These are phyloP conservation scores for Tetrapedia diversipes DNA, from an alignment of 2,888 invertebrate genomes.

Conservation along the genomic window DNA sequence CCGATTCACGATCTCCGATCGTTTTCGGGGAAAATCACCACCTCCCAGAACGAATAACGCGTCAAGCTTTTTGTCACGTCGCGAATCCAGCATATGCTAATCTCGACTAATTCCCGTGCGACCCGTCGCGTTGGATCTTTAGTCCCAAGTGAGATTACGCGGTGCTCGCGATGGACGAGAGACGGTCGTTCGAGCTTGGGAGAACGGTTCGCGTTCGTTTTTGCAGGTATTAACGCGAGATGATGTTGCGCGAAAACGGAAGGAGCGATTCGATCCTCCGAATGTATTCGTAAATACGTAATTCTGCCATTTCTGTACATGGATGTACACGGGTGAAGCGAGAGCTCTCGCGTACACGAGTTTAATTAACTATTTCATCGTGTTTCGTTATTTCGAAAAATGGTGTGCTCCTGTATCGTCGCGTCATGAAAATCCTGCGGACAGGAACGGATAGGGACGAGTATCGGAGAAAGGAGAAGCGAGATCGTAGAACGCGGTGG, in stretches of 20 bases:
- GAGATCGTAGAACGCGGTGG: not conserved
- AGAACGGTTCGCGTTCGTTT: constrained; percentile 7
- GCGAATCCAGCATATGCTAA: constrained; percentile 22
- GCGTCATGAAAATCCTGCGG: not conserved
- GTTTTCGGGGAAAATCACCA: too few relatives aligned
- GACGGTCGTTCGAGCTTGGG: not conserved
- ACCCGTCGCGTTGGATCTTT: constrained; percentile 4
- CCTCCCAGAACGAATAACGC: too few relatives aligned
- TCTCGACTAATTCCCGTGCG: constrained; percentile 22
- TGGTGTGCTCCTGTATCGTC: not conserved
- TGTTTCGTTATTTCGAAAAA: not conserved
- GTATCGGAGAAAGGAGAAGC: not conserved
- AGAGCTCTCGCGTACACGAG: too few relatives aligned
- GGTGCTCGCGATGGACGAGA: not conserved
- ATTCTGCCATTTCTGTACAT: too few relatives aligned
- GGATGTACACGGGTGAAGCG: too few relatives aligned
- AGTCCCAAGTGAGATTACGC: constrained; percentile 15
- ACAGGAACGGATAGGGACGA: too few relatives aligned
- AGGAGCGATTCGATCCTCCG: not conserved
- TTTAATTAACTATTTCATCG: too few relatives aligned
- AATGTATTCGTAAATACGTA: not conserved
- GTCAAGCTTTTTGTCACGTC: constrained; percentile 22
- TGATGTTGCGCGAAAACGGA: not conserved
- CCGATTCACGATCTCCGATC: too few relatives aligned
- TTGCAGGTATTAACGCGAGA: not conserved